These are phyloP conservation scores for Pituophis catenifer DNA, from an alignment of 2,113 vertebrate species.

Conservation along the genomic window DNA sequence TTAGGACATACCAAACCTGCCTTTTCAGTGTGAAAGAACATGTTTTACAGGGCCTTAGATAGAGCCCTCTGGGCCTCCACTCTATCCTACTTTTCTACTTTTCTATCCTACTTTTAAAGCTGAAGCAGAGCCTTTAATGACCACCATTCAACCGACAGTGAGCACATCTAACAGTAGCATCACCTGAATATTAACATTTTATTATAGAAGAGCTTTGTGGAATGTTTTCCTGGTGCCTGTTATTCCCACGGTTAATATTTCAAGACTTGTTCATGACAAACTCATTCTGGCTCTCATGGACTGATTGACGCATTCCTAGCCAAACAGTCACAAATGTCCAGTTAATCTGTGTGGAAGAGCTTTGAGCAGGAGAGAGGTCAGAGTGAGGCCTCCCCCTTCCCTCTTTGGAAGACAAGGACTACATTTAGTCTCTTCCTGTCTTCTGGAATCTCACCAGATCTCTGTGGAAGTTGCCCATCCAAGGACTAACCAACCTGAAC, in stretches of 20 bases:
- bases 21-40: neutral
- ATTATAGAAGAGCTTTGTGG: neutral
- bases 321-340: neutral
- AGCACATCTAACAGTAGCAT: neutral
- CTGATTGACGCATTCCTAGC: neutral
- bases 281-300: neutral
- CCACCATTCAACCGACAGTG: neutral
- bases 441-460: neutral
- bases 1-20: neutral
- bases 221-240: neutral
- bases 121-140: neutral
- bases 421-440: neutral
- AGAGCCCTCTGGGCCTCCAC: neutral
- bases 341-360: neutral
- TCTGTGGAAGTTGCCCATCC: neutral
- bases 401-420: neutral
- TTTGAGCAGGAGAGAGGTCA: neutral
- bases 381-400: neutral
- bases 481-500: neutral
- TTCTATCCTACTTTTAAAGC: neutral
- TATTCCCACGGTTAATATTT: neutral
- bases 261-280: neutral
- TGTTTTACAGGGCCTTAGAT: neutral
- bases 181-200: neutral
- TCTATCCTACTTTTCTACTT: neutral